Conservation (phyloP, 2,888 invertebrate species). For the Amorpha juglandis region DNA sequence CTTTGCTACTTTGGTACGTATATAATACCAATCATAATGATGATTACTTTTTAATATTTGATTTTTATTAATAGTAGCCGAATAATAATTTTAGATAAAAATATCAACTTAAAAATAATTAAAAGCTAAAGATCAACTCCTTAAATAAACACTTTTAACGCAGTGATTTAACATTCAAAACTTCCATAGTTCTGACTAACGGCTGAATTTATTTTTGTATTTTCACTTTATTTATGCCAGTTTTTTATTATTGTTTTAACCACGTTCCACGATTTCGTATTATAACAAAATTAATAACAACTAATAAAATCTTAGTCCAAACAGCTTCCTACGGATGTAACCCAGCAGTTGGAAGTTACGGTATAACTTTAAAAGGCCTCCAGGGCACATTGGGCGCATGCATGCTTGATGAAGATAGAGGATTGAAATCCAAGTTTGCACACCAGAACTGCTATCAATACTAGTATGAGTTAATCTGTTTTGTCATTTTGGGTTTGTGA, state of each 20-base stretch:
- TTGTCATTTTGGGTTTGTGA: not conserved
- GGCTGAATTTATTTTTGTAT: too few species aligned
- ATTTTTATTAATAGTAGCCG: too few species aligned
- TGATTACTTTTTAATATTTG: too few species aligned
- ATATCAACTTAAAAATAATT: too few species aligned
- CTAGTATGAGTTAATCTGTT: not conserved
- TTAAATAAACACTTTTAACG: too few species aligned
- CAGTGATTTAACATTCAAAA: too few species aligned
- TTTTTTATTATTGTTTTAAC: not conserved
- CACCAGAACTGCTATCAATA: constrained; percentile 20
- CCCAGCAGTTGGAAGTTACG: not conserved
- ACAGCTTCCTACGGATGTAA: not conserved
- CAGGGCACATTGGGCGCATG: constrained; percentile 36
- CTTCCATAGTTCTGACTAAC: too few species aligned
- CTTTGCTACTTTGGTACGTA: too few species aligned
- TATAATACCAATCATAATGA: too few species aligned
- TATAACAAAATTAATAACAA: not conserved
- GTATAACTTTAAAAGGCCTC: constrained; percentile 26
- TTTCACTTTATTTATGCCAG: too few species aligned
- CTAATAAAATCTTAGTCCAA: not conserved
- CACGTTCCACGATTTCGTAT: not conserved
- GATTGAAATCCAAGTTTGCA: constrained; percentile 36
- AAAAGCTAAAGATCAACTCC: too few species aligned
- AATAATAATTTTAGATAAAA: too few species aligned
- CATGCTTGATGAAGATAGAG: constrained; percentile 40